These are phyloP conservation scores for Perdix hodgsoniae DNA, from an alignment of 2,797 vertebrate genomes.

Conservation along the genomic window DNA sequence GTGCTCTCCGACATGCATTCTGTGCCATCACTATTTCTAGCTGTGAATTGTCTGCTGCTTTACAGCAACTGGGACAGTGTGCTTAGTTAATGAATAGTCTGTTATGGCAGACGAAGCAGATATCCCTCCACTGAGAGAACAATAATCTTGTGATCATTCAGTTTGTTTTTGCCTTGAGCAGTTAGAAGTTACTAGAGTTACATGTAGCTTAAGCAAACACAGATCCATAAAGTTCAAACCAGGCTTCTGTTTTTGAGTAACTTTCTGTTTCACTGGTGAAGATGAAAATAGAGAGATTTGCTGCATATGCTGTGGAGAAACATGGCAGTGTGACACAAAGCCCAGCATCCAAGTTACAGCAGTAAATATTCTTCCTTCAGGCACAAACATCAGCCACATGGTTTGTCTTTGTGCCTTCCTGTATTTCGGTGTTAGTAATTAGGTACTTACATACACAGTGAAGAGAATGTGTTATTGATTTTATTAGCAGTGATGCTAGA, in stretches of 20 bases:
- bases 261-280: background rate
- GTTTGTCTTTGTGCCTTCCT: background rate
- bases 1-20: background rate
- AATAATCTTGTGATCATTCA: background rate
- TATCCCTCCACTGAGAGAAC: background rate
- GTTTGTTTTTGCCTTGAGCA: background rate
- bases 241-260: background rate
- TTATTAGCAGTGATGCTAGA: background rate
- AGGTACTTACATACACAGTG: background rate
- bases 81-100: slow-evolving; percentile 18
- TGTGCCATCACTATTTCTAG: slow-evolving; percentile 20
- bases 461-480: background rate
- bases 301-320: background rate
- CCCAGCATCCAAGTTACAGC: background rate
- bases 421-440: background rate
- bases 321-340: background rate
- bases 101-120: background rate
- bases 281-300: background rate
- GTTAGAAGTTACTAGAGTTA: background rate
- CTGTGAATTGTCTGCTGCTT: background rate
- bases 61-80: background rate
- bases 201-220: background rate
- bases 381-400: background rate
- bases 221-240: background rate
- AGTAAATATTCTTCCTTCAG: background rate